Base-by-base conservation (phyloP, 2,113 vertebrate species). In the Notarius quadriscutis region DNA sequence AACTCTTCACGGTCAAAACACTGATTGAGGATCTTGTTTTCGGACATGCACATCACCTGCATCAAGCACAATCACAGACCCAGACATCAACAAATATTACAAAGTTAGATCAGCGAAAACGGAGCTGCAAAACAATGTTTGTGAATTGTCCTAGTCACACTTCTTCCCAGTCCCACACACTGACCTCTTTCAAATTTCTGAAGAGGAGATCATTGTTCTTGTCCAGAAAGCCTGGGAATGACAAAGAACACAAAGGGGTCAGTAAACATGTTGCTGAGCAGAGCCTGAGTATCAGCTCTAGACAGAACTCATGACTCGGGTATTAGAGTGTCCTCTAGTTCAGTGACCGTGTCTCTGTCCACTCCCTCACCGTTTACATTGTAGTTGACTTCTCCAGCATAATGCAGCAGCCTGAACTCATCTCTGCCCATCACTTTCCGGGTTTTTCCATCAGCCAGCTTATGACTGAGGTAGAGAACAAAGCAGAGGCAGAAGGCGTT, bases 131-230 rank as follows among this genome's bases (percentile, higher is more conserved):
- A 50, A 87, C 81, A 84, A 62, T 34, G 57, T 78, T 75, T 30
- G 22, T 79, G 62, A 53, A 85, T 69, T 80, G 81, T 86, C 34
- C 67, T 82, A 74, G 50, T 55, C 48, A 83, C 11, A 80, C 79
- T 41, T 84, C 78, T 57, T 65, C 81, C 50, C 60, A 80, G 77
- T 71, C 71, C 85, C 27, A 72, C 65, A 58, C 25, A 51, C 96
- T 96, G 91, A 98, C 98, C 96, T 99, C 97, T 92, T 99, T 99
- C 88, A 99, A 91, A 94, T 99, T 99, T 92, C 98, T 95, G 93
- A 99, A 99, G 30, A 99, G 97, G 75, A 99, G 96, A 91, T 99
- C 98, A 0, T 99, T 99, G 96, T 99, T 99, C 93, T 99, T 99
- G 94, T 99, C 98, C 94, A 99, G 92, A 93, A 99, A 99, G 88